Conservation (phyloP, 53 echinoderm and acorn worm species). For the Holothuria leucospilota region DNA sequence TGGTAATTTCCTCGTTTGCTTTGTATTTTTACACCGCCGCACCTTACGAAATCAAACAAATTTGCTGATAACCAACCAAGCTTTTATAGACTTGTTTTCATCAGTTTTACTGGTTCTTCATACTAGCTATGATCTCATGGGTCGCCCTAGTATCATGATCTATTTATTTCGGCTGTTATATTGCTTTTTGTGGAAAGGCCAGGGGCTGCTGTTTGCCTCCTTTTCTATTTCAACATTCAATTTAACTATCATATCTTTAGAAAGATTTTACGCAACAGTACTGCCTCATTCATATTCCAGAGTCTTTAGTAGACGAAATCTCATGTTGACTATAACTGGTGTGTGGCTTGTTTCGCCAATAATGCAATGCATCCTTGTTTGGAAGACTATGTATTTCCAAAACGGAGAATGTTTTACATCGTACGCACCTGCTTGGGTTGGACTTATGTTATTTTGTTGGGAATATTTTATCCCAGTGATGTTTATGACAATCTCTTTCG, state of each 20-base stretch:
- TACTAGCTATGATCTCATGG: not conserved
- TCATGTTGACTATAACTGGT: not conserved
- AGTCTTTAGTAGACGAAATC: conserved; percentile 60
- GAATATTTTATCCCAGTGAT: conserved; percentile 79
- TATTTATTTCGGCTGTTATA: not conserved
- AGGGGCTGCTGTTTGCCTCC: conserved; percentile 56
- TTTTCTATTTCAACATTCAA: conserved; percentile 86
- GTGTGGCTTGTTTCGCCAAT: conserved; percentile 56
- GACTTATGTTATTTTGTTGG: conserved; percentile 71
- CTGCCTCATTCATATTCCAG: conserved; percentile 73
- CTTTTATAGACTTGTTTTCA: conserved; percentile 67
- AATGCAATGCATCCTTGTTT: conserved; percentile 44
- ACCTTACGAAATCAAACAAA: conserved; percentile 63
- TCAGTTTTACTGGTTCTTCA: conserved; percentile 57
- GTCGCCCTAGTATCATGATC: not conserved
- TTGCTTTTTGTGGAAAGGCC: conserved; percentile 76
- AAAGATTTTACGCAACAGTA: conserved; percentile 76
- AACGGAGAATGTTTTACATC: conserved; percentile 43
- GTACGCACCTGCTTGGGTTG: conserved; percentile 33
- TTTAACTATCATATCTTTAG: conserved; percentile 76
- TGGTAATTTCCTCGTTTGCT: conserved; percentile 41
- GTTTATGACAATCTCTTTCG: conserved; percentile 77
- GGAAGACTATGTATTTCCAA: conserved; percentile 17
- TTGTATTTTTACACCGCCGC: not conserved
- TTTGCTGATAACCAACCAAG: conserved; percentile 76